Evolutionary conservation across 2,888 invertebrate genomes (phyloP), one percentile per base, ranked within the genome.

Genomic region (Chorisops tibialis): DNA sequence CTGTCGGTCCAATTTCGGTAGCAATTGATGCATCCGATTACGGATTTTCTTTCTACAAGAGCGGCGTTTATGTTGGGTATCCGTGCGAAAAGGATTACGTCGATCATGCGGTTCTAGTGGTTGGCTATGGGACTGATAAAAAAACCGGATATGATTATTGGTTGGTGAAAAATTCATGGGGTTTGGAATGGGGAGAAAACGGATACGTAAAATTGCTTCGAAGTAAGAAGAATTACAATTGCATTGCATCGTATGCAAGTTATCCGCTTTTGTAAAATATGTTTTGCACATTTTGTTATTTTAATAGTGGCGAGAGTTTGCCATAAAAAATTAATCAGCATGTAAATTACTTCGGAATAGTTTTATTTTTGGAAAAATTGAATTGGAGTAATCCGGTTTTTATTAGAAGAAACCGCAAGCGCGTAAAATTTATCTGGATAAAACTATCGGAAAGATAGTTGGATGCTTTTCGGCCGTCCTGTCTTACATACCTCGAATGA

Each of bases 11-110:
- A 4, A 80, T 92, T 56, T 84, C 90, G n/a, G 86, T 91, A 47
- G 91, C 89, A 70, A 91, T 93, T 73, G 91, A 93, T 80, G 92
- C 92, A 66, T 84, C 86, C 59, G 87, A 84, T 68, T 80, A 83
- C 71, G 83, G 84, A 68, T 91, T 92, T 85, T 89, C 90, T 78
- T 86, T 88, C 73, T 92, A 91, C 79, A 81, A 83, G 9, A 77
- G 80, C 68, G 88, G 88, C 16, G 84, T 92, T 59, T 93, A 91
- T 79, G 84, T 81, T 73, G 91, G 91, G 67, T 83, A 84, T 51
- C 80, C 86, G 62, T 93, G 93, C 79, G 85, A 86, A 63, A 73
- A 82, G 2, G 75, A 81, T 3, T 4, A 21, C 61, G 80, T 93
- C 24, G 91, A 93, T 75, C 93, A 93, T 71, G 93, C 90, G 59